phyloP scores from a whole-genome alignment of 2,113 vertebrate species.

The Scomber colias region DNA sequence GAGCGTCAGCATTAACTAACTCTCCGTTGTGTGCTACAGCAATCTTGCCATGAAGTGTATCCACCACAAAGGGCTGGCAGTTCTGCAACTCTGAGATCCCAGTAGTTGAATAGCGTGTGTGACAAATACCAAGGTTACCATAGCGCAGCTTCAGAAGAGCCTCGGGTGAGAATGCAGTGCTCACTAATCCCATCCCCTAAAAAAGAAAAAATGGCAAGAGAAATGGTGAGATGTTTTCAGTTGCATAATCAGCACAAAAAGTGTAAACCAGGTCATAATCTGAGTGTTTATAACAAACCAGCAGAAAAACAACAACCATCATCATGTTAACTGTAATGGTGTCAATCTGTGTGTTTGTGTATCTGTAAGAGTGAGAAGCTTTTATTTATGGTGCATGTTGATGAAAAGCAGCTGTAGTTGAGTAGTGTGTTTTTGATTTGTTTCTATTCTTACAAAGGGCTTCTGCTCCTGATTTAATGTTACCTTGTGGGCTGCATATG shows the following conservation, averaged over 20 bases:
- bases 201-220: slow-evolving; percentile 5
- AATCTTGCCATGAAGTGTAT: slow-evolving; percentile 96
- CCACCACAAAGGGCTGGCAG: slow-evolving; percentile 98
- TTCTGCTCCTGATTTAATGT: slow-evolving; percentile 8
- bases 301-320: neutral
- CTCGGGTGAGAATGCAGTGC: slow-evolving; percentile 91
- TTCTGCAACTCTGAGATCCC: slow-evolving; percentile 97
- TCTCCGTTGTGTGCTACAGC: slow-evolving; percentile 98
- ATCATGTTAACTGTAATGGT: neutral
- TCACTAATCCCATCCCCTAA: slow-evolving; percentile 98
- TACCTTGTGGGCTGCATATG: slow-evolving; percentile 95
- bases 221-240: neutral
- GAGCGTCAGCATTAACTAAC: slow-evolving; percentile 90
- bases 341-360: neutral
- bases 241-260: neutral
- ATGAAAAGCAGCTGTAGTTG: neutral
- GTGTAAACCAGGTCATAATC: neutral
- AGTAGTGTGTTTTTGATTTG: neutral
- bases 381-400: neutral
- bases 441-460: no score
- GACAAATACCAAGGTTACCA: slow-evolving; percentile 96
- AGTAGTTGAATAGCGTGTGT: slow-evolving; percentile 96
- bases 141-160: slow-evolving; percentile 92
- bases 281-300: neutral
- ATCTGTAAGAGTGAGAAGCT: neutral